Base-by-base conservation (phyloP, 2,888 invertebrate species). In the Dendrolimus houi region DNA sequence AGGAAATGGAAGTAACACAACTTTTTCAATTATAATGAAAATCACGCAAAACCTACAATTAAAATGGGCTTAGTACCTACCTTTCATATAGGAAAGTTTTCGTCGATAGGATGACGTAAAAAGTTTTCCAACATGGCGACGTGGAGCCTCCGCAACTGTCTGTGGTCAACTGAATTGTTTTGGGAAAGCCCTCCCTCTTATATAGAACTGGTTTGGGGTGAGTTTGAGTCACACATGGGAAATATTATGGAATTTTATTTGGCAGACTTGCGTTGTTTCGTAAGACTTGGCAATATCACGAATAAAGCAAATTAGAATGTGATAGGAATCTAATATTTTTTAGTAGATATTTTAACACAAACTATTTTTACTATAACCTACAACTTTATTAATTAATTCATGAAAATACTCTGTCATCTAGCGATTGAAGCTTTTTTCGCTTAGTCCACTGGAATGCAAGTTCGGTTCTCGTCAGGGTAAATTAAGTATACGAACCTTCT, bases 21-120 rank as follows among this genome's bases (percentile, higher is more conserved):
- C 29, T 29, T 29, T 29, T 29, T 29, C 29, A 29, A 29, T 29
- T 29, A 29, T 6, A 29, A 29, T 29, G 29, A 47, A 47, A 47
- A 47, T 10, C 8, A 3, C 10, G 2, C 2, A 47, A 47, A 47
- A 47, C 12, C 47, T 47, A 47, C 12, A 47, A 47, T 47, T 40
- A 41, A 52, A 47, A 14, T 13, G 14, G 41, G 8, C 9, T 56
- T 55, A 54, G 47, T n/a, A 61, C 74, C 74, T 66, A 79, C 79
- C 81, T 79, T 64, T 80, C 79, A 83, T 62, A 75, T 79, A 13
- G 82, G 78, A 73, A 85, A 85, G 67, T 85, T 83, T 59, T 71
- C 71, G 64, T 85, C 64, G 59, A 56, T 62, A 53, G 62, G 60
- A 59, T 67, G 67, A 67, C 88, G 88, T 86, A 87, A 87, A 87